Evolutionary conservation across 2,888 invertebrate species (phyloP).

Genomic region (Temnothorax ravouxi): DNA sequence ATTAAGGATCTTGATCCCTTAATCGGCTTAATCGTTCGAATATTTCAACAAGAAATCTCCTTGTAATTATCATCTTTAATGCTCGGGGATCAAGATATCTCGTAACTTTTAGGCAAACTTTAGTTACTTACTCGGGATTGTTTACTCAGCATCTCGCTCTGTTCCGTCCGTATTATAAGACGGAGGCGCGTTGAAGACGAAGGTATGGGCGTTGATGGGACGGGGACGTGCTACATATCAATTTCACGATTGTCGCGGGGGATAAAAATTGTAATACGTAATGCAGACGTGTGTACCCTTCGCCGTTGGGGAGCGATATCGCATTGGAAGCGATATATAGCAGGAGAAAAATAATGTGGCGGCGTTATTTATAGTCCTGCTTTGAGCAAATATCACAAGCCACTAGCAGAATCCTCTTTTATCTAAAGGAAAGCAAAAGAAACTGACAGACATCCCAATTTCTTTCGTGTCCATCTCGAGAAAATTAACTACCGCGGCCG

Average conservation of each 20-base stretch:
- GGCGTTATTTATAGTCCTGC: slow-evolving; percentile 8
- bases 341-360: slow-evolving; percentile 21
- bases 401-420: neutral
- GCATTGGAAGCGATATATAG: neutral
- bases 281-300: slow-evolving; percentile 6
- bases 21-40: too few species aligned
- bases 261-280: slow-evolving; percentile 45
- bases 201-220: neutral
- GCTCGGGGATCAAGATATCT: neutral
- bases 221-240: slow-evolving; percentile 20
- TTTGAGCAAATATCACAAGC: slow-evolving; percentile 14
- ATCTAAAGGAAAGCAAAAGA: neutral
- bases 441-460: neutral
- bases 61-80: slow-evolving; percentile 15
- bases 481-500: neutral
- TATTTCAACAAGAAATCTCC: neutral
- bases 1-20: neutral
- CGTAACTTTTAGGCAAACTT: neutral
- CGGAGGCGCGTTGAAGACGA: neutral
- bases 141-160: neutral
- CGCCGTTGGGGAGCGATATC: neutral
- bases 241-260: neutral
- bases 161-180: neutral
- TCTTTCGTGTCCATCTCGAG: neutral
- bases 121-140: neutral